Base-by-base conservation (phyloP, 1,140 invertebrate genomes). In the Eriocheir sinensis region DNA sequence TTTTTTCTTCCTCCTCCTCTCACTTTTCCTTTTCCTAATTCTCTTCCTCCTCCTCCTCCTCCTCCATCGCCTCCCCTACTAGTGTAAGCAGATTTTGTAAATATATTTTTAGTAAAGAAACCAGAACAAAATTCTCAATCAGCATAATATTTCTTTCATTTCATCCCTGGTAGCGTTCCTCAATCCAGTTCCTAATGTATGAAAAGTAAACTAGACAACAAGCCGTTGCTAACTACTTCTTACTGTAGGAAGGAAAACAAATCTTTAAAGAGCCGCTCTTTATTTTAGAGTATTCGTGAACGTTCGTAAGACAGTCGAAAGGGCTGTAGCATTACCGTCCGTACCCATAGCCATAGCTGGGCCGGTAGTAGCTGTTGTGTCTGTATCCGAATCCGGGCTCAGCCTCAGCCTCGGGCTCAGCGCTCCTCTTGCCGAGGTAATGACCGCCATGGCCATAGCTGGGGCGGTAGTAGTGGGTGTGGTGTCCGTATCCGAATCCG, bases 51-150 rank as follows among this genome's bases (percentile, higher is more conserved):
- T n/a, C n/a, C n/a, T n/a, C n/a, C n/a, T n/a, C n/a, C n/a, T n/a
- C n/a, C n/a, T n/a, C n/a, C n/a, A n/a, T n/a, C n/a, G n/a, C n/a
- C n/a, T n/a, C n/a, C n/a, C 85, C 80, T 48, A 44, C 41, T 85
- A 92, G 81, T 92, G 91, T 92, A 92, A 92, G 80, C 85, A 92
- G 91, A 79, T 92, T 92, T 92, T 92, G 91, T 92, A 85, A 92
- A 92, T 92, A 92, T 92, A 92, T 92, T 92, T 92, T 92, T 92
- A 92, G 85, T 92, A 92, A 92, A 85, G 81, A 92, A 92, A 85
- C 21, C 40, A 92, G 15, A 92, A 79, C 89, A 85, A 72, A 72
- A 72, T n/a, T 6, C 17, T n/a, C 27, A 4, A 72, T 38, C 86
- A 89, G 6, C 15, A 89, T 53, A n/a, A 44, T 32, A 3, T 90